Base-by-base conservation (phyloP, 2,113 vertebrate species). In the Mystacornis crossleyi region DNA sequence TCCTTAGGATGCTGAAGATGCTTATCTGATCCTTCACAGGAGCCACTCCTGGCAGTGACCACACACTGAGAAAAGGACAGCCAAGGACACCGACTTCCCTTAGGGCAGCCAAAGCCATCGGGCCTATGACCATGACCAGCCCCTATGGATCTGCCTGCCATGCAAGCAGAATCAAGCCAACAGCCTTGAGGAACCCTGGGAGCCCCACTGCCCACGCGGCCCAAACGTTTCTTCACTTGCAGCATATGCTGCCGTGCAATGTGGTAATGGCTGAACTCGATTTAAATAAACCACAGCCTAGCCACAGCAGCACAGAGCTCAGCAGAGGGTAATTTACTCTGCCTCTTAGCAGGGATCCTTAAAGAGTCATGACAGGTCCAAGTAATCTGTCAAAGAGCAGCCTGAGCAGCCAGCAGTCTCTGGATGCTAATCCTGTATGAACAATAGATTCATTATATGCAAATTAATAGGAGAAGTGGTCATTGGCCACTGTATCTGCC, bases 301-400 rank as follows among this genome's bases (percentile, higher is more conserved):
- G 81, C 89, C 89, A 84, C 93, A 95, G 93, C 93, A 89, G 73
- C 89, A 84, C 4, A 3, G 83, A 87, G 83, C 93, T 91, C 96
- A 92, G 86, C 94, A 87, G 94, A 97, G 94, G 67, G 94, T 89
- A 93, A 96, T 97, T 97, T 89, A 83, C 91, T 86, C 65, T 93
- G 86, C 77, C 73, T 95, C 81, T 94, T 96, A 95, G 93, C 80
- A 71, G 93, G 93, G 88, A 92, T 95, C 90, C 87, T 96, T 94
- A 88, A 97, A 88, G 79, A 96, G 85, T 80, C 96, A 34, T 93
- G 96, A 95, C 91, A 83, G 81, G 79, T 94, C 95, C 95, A 97
- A 94, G 79, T 90, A 96, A 96, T 96, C 93, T 19, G 40, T 93
- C 95, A 96, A 62, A 91, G 67, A 83, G 74, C 75, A 82, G 93